These are phyloP conservation scores for Takifugu rubripes DNA, from an alignment of 2,797 vertebrate species.

Conservation along the genomic window DNA sequence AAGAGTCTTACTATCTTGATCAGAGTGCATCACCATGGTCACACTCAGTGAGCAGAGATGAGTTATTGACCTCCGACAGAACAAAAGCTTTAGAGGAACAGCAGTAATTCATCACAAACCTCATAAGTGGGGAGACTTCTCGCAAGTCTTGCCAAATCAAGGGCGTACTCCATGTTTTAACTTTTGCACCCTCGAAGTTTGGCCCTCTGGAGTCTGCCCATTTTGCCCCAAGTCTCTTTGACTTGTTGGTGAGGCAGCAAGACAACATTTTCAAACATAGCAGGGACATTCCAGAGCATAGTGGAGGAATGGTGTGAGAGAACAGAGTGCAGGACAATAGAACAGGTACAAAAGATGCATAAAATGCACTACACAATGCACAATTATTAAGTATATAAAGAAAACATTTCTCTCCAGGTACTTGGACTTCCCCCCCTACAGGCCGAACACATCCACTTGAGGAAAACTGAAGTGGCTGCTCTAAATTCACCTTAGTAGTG, in stretches of 20 bases:
- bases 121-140: slow-evolving; percentile 43
- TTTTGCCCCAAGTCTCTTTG: slow-evolving; percentile 1
- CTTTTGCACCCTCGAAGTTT: not conserved
- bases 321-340: slow-evolving; percentile 5
- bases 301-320: slow-evolving; percentile 11
- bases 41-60: slow-evolving; percentile 72
- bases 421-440: too few species aligned
- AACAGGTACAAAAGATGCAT: too few species aligned
- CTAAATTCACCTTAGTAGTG: too few species aligned
- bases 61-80: slow-evolving; percentile 72
- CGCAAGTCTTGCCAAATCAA: slow-evolving; percentile 40
- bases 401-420: too few species aligned
- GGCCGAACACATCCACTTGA: too few species aligned
- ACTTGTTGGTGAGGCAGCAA: slow-evolving; percentile 9
- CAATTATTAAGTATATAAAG: too few species aligned
- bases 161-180: slow-evolving; percentile 16
- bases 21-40: slow-evolving; percentile 60
- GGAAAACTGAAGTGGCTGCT: too few species aligned
- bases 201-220: too few species aligned
- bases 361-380: too few species aligned
- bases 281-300: slow-evolving; percentile 5
- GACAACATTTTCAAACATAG: not conserved
- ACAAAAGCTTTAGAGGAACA: slow-evolving; percentile 57
- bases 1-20: slow-evolving; percentile 64
- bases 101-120: slow-evolving; percentile 69